Base-by-base conservation (phyloP, 2,113 vertebrate species). In the Erythrocercus mccallii region DNA sequence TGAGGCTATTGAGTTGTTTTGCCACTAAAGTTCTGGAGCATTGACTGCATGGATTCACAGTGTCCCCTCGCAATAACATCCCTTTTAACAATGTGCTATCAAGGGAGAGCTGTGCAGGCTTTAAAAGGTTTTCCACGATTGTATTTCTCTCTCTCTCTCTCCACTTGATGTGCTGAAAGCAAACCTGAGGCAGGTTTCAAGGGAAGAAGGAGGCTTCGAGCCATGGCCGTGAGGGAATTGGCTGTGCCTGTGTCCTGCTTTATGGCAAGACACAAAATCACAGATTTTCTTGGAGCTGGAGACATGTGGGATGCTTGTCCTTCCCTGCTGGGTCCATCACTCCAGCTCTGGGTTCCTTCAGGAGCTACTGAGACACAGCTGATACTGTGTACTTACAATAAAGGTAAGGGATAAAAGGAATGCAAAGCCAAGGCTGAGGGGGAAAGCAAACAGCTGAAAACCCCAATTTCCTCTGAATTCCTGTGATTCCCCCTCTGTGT, bases 1-100 rank as follows among this genome's bases (percentile, higher is more conserved):
- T 80, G 88, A 86, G 58, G 61, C 80, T 96, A 96, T 97, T 96
- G 97, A 97, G 95, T 96, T 95, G 91, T 96, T 94, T 94, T 93
- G 94, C 92, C 91, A 76, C 96, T 93, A 35, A 92, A 94, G 57
- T 71, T 79, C 79, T 81, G 81, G 81, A 91, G 81, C 69, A 77
- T 88, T 64, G 92, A 93, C 86, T 77, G 71, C 62, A 84, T 92
- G 80, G 79, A 88, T 93, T 94, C 90, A 54, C 64, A 56, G 57
- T 73, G 56, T 92, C 85, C 85, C 93, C 61, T 71, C 7, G 37
- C 95, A 81, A 92, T 89, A 82, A 90, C 93, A 88, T 92, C 86
- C 86, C 80, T 90, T 93, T 95, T 87, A 95, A 85, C 83, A 81
- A 33, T 28, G 82, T 35, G 45, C 92, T 48, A 84, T 65, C 91